Percentiles rank a stretch among this genome's conserved stretches.
Conservation (phyloP, 2,797 vertebrate species). For the Florisuga fusca region DNA sequence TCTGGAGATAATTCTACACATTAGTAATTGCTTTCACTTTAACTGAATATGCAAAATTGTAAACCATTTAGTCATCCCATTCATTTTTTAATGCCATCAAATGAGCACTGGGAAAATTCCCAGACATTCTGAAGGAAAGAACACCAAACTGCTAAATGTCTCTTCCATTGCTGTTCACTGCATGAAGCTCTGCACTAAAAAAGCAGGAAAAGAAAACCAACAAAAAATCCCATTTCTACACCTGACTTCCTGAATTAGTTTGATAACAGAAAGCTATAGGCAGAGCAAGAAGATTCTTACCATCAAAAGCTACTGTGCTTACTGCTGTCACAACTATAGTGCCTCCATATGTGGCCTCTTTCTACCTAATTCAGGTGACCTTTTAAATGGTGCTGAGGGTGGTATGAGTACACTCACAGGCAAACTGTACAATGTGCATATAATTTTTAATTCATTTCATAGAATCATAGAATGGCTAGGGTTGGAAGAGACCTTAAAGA, state of each 20-base stretch:
- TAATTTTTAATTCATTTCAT: neutral
- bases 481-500: too few species aligned
- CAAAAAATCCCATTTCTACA: neutral
- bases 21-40: constrained; percentile 22
- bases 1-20: constrained; percentile 26
- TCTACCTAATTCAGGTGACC: neutral
- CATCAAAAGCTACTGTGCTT: neutral
- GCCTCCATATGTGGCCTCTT: neutral
- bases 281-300: neutral
- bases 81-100: constrained; percentile 42
- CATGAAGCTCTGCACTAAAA: neutral
- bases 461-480: too few species aligned
- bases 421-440: neutral
- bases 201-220: neutral
- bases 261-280: neutral
- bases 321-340: neutral
- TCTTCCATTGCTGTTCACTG: neutral
- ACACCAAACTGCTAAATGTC: neutral
- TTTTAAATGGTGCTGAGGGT: neutral
- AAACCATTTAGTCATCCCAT: constrained; percentile 14
- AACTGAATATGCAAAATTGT: neutral
- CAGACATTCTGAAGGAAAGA: neutral
- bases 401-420: neutral
- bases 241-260: neutral
- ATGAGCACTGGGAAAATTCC: neutral